These are phyloP conservation scores for Pyrgilauda ruficollis DNA, from an alignment of 2,113 vertebrate species.

Conservation along the genomic window DNA sequence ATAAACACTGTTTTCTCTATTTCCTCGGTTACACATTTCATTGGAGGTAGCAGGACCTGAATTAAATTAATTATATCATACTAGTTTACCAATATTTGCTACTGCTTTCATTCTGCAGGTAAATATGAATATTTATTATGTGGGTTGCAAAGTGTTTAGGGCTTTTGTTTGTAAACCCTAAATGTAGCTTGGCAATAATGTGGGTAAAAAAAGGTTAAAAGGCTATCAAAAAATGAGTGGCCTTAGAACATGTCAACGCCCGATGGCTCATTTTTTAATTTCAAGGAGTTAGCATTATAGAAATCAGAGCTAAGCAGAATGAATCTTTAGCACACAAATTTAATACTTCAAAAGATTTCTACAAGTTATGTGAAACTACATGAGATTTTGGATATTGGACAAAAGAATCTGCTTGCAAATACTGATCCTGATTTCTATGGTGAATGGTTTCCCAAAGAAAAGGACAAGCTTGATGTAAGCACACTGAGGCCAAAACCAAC, in stretches of 20 bases:
- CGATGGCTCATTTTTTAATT: conserved; percentile 5
- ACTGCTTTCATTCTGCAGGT: background rate
- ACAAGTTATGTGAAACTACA: background rate
- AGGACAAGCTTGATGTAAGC: background rate
- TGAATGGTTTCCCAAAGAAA: background rate
- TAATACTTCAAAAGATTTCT: background rate
- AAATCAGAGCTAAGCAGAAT: conserved; percentile 26
- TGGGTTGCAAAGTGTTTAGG: background rate
- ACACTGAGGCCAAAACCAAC: background rate
- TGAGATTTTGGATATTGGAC: background rate
- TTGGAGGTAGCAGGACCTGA: background rate
- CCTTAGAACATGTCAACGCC: background rate
- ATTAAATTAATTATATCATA: background rate
- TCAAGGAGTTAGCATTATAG: background rate
- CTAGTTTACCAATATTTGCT: background rate
- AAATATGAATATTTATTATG: background rate
- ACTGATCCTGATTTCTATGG: background rate
- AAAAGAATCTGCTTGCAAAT: background rate
- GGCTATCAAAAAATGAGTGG: background rate
- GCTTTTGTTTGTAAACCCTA: background rate
- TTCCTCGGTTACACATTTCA: background rate
- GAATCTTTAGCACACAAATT: conserved; percentile 36
- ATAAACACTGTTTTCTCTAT: background rate
- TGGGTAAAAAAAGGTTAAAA: background rate
- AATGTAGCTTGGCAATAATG: background rate